Percentiles rank a stretch among this genome's conserved stretches.
Conservation (phyloP, 2,113 vertebrate species). For the Gorsachius goisagi region DNA sequence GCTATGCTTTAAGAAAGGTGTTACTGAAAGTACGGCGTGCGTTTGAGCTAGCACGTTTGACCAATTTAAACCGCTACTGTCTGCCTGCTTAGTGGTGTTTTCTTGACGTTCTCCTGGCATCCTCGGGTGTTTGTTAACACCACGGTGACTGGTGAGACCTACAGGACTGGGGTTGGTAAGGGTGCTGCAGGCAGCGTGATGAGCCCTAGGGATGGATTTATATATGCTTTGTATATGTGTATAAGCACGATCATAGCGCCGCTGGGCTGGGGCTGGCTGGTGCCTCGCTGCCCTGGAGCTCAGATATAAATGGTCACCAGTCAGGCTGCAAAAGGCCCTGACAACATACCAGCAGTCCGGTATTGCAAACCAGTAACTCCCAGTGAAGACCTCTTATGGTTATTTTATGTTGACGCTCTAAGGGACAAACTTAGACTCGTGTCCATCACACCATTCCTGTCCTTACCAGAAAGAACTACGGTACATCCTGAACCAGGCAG, state of each 20-base stretch:
- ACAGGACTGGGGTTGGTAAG: background rate
- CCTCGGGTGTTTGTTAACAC: background rate
- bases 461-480: background rate
- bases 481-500: background rate
- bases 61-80: background rate
- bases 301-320: background rate
- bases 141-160: background rate
- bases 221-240: background rate
- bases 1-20: background rate
- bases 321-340: background rate
- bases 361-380: background rate
- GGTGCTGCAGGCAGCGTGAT: background rate
- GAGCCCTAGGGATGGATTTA: background rate
- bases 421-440: background rate
- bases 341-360: background rate
- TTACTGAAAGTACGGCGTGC: background rate
- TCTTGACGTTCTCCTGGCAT: background rate
- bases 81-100: background rate
- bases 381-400: background rate
- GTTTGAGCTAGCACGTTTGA: background rate
- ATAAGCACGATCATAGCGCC: background rate
- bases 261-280: background rate
- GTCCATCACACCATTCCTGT: background rate
- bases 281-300: background rate
- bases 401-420: background rate